Conservation (phyloP, 2,113 vertebrate species). For the cat (Felis catus) region DNA sequence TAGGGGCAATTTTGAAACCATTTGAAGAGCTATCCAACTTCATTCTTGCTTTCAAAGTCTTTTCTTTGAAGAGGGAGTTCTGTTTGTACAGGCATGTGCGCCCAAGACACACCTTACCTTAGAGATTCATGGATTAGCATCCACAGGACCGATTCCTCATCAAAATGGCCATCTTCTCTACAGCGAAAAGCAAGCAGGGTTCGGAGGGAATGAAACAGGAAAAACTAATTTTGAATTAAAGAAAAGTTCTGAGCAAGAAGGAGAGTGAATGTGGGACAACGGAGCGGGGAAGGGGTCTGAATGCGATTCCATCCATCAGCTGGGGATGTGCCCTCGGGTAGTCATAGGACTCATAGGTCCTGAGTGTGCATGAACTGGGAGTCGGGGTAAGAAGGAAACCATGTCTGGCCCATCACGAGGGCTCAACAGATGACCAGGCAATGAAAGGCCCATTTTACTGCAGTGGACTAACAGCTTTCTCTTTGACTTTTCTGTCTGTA, state of each 20-base stretch:
- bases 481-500: neutral
- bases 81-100: neutral
- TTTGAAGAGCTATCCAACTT: neutral
- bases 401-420: neutral
- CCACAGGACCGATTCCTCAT: neutral
- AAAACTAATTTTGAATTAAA: neutral
- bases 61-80: constrained; percentile 17
- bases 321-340: accelerated
- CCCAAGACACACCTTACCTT: neutral
- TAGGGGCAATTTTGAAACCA: constrained; percentile 1
- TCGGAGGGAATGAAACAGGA: neutral
- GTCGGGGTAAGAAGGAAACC: neutral
- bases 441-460: neutral
- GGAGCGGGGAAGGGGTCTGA: neutral
- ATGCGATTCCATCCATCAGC: accelerated
- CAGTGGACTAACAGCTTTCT: neutral
- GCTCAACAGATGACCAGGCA: neutral
- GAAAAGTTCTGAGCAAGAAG: neutral
- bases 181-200: neutral
- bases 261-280: neutral
- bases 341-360: neutral
- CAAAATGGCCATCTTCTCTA: neutral
- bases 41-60: constrained; percentile 30
- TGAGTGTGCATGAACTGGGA: neutral
- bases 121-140: neutral